phyloP scores from a whole-genome alignment of 37 sponge, comb jelly and placozoan genomes.

The Eunapius fragilis region DNA sequence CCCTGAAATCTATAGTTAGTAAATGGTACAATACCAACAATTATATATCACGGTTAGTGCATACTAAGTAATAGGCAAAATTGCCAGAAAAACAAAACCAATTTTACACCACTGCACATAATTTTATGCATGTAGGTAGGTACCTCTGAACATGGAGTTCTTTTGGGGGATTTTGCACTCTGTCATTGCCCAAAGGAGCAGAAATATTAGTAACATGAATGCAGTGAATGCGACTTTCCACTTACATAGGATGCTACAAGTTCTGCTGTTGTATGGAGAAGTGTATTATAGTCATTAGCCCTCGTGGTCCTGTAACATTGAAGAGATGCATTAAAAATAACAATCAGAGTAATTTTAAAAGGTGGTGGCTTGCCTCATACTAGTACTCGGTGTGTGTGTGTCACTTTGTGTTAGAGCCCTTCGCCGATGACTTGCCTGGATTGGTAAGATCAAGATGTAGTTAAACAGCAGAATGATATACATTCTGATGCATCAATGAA shows the following conservation, averaged over 20 bases:
- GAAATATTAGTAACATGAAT: no score
- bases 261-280: neutral
- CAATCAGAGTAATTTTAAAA: neutral
- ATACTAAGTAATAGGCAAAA: no score
- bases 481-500: no score
- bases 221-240: neutral
- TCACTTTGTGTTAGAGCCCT: neutral
- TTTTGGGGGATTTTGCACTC: neutral
- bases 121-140: no score
- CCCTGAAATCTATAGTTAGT: no score
- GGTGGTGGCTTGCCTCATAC: neutral
- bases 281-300: neutral
- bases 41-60: no score
- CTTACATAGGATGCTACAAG: neutral
- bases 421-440: neutral
- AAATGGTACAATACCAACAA: no score
- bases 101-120: no score
- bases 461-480: no score
- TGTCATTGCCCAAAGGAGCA: neutral
- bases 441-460: no score
- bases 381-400: neutral
- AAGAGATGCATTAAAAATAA: neutral
- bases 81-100: no score
- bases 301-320: neutral
- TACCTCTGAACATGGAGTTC: neutral